Evolutionary conservation across 2,113 vertebrate genomes (phyloP).

Genomic region (Rutilus rutilus): DNA sequence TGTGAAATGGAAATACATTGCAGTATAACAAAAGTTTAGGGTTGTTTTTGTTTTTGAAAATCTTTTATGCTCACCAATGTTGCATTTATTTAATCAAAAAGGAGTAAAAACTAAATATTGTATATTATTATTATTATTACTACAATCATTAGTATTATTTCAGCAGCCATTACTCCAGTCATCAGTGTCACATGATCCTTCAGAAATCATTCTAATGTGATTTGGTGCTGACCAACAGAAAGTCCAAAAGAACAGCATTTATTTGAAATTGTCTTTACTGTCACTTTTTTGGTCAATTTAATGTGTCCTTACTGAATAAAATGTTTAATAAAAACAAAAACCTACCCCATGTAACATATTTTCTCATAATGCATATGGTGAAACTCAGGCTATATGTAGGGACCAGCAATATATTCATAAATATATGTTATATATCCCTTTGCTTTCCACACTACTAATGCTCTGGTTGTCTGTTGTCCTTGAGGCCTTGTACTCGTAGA

Average conservation of each 20-base stretch:
- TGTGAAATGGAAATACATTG: background rate
- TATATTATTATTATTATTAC: too few species aligned
- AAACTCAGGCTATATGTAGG: background rate
- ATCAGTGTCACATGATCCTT: background rate
- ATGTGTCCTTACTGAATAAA: background rate
- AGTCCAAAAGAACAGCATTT: background rate
- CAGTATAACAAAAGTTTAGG: background rate
- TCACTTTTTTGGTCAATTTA: background rate
- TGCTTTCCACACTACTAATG: background rate
- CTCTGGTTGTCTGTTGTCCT: background rate
- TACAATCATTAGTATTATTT: background rate
- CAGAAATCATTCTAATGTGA: background rate
- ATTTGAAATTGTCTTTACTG: background rate
- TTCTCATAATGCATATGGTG: background rate
- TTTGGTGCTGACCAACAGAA: background rate
- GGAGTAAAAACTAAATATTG: too few species aligned
- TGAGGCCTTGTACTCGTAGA: background rate
- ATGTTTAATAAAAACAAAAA: background rate
- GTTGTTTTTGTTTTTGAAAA: too few species aligned
- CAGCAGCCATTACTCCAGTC: background rate
- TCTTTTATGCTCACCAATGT: too few species aligned
- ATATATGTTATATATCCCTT: background rate
- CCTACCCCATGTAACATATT: background rate
- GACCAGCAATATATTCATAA: background rate
- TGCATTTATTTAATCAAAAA: background rate